A percentile compares a stretch with the other conserved stretches of the same genome.
phyloP scores from a whole-genome alignment of 2,888 invertebrate genomes.

The Dynastes maya region DNA sequence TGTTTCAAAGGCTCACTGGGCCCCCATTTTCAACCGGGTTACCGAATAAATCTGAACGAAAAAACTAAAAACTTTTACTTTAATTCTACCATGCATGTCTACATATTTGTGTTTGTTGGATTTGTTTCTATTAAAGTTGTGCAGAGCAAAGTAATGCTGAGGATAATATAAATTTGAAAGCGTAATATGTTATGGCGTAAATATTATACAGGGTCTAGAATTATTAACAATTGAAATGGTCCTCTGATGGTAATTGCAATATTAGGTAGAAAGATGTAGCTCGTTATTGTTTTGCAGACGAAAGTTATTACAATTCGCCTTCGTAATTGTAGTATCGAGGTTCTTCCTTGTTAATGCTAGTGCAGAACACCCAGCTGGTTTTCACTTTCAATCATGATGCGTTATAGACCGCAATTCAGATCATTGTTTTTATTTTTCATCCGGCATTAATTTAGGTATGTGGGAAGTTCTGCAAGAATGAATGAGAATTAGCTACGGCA shows the following conservation, averaged over 20 bases:
- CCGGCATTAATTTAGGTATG: slow-evolving; percentile 25
- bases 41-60: no score
- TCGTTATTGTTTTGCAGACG: neutral
- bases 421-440: slow-evolving; percentile 37
- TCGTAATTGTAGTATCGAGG: neutral
- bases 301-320: neutral
- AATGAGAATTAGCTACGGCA: slow-evolving; percentile 29
- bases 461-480: slow-evolving; percentile 31
- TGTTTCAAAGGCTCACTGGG: no score
- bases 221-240: neutral
- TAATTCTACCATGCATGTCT: no score
- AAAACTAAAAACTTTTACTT: no score
- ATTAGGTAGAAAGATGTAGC: neutral
- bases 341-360: neutral
- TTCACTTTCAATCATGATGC: slow-evolving; percentile 11
- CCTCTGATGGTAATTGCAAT: neutral
- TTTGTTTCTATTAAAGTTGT: no score
- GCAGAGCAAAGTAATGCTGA: no score
- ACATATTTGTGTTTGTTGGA: no score
- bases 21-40: no score
- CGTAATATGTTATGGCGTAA: no score
- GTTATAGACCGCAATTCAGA: slow-evolving; percentile 24
- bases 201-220: no score
- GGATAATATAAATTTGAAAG: no score
- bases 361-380: slow-evolving; percentile 8